These are phyloP conservation scores for Ips typographus DNA, from an alignment of 1,140 invertebrate genomes.

Conservation along the genomic window DNA sequence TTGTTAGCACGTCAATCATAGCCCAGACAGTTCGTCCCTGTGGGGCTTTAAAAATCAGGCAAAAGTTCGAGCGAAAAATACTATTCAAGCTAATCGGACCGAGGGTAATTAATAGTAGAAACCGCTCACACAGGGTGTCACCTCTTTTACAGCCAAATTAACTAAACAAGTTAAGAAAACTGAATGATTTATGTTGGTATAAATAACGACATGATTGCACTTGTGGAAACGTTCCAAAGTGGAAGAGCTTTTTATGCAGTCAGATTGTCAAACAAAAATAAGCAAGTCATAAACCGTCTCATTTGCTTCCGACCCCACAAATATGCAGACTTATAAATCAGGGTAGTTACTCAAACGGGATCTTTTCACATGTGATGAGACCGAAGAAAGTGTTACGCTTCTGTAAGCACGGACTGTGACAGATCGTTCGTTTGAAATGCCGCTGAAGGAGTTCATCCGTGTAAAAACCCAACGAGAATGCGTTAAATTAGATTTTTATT, in stretches of 20 bases:
- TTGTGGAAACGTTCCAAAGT: no score
- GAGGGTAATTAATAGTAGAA: background rate
- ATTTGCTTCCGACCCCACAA: slow-evolving; percentile 35
- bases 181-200: no score
- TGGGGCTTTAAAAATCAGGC: slow-evolving; percentile 12
- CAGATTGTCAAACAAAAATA: background rate
- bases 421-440: slow-evolving; percentile 37
- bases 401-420: slow-evolving; percentile 36
- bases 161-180: no score
- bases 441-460: slow-evolving; percentile 36
- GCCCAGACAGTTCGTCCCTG: background rate
- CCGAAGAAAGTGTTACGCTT: slow-evolving; percentile 23
- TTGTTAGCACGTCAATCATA: slow-evolving; percentile 7
- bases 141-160: no score
- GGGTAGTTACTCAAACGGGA: slow-evolving; percentile 31
- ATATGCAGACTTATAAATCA: slow-evolving; percentile 44
- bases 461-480: slow-evolving; percentile 12
- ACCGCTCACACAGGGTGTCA: no score
- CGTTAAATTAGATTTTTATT: slow-evolving; percentile 10
- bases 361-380: slow-evolving; percentile 24
- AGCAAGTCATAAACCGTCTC: slow-evolving; percentile 39
- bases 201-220: no score
- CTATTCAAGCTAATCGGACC: slow-evolving; percentile 2
- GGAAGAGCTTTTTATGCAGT: no score
- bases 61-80: slow-evolving; percentile 3